These are phyloP conservation scores for Willowsia nigromaculata DNA, from an alignment of 2,888 invertebrate species.

Conservation along the genomic window DNA sequence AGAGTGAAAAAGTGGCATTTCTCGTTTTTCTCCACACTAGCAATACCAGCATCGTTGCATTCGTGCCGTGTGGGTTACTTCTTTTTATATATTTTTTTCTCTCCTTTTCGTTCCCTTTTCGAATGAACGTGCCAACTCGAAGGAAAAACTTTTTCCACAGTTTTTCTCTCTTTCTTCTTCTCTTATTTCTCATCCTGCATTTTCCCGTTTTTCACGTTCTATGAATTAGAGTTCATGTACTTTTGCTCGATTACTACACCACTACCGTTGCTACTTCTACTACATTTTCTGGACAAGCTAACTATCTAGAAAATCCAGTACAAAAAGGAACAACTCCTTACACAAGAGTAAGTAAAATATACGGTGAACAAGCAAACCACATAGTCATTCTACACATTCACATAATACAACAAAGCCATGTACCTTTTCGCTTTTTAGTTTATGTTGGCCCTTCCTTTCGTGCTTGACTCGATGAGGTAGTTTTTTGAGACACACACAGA, in stretches of 20 bases:
- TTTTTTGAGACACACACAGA: no score
- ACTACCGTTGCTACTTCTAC: neutral
- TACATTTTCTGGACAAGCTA: conserved; percentile 41
- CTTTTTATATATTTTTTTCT: neutral
- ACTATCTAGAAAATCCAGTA: conserved; percentile 27
- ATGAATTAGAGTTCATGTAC: conserved; percentile 41
- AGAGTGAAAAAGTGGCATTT: conserved; percentile 18
- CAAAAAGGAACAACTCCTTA: conserved; percentile 12
- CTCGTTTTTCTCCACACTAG: conserved; percentile 3
- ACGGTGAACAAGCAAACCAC: conserved; percentile 18
- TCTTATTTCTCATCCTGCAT: conserved; percentile 5
- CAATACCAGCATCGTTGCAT: neutral
- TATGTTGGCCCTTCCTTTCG: neutral
- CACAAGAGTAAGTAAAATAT: conserved; percentile 16
- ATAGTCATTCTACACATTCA: neutral
- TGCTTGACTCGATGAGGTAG: conserved; percentile 10
- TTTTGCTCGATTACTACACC: conserved; percentile 21
- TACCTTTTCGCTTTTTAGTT: neutral
- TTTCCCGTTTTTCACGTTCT: neutral
- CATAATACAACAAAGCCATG: neutral
- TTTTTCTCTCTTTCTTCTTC: neutral
- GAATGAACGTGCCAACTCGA: conserved; percentile 74
- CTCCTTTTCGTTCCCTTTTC: neutral
- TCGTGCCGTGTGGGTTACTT: conserved; percentile 51
- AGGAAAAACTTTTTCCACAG: conserved; percentile 69